Conservation (phyloP, 1,140 invertebrate species). For the Anoplophora glabripennis region DNA sequence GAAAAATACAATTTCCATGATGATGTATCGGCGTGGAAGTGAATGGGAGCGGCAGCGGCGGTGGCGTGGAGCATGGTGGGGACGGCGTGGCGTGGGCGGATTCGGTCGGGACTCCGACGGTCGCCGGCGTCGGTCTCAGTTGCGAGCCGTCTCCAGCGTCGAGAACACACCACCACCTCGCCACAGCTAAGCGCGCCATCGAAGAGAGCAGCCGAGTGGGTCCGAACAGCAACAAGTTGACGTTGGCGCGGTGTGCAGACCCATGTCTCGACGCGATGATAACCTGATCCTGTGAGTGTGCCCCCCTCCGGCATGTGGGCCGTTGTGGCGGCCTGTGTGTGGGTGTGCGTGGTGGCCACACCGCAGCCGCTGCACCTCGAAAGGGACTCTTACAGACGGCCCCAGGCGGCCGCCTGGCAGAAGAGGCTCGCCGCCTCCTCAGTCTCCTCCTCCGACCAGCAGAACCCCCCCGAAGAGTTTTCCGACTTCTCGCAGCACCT, state of each 20-base stretch:
- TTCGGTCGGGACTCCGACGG: constrained; percentile 39
- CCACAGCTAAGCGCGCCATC: neutral
- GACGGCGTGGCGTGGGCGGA: constrained; percentile 40
- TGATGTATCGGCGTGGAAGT: constrained; percentile 24
- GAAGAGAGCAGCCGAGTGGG: neutral
- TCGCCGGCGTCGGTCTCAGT: constrained; percentile 38
- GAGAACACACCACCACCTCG: too few relatives aligned
- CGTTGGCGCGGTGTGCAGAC: constrained; percentile 20
- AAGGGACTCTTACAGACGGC: constrained; percentile 34
- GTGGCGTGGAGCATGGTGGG: constrained; percentile 27
- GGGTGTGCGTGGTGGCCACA: constrained; percentile 47
- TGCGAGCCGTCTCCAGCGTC: constrained; percentile 32
- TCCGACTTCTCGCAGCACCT: constrained; percentile 30
- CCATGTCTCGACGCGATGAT: constrained; percentile 41
- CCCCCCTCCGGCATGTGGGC: constrained; percentile 46
- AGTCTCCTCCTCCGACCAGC: constrained; percentile 19
- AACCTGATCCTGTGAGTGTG: constrained; percentile 40
- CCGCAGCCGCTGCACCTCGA: constrained; percentile 43
- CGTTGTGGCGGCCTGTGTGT: constrained; percentile 42
- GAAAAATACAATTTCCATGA: constrained; percentile 23
- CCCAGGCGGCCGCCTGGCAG: constrained; percentile 34
- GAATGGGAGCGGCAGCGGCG: constrained; percentile 32
- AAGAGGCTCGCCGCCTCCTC: constrained; percentile 32
- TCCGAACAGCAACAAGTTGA: constrained; percentile 39
- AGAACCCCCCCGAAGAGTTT: constrained; percentile 23